Evolutionary conservation across 2,888 invertebrate genomes (phyloP), one percentile per base, ranked within the genome.

Genomic region (Macrosiphum euphorbiae): DNA sequence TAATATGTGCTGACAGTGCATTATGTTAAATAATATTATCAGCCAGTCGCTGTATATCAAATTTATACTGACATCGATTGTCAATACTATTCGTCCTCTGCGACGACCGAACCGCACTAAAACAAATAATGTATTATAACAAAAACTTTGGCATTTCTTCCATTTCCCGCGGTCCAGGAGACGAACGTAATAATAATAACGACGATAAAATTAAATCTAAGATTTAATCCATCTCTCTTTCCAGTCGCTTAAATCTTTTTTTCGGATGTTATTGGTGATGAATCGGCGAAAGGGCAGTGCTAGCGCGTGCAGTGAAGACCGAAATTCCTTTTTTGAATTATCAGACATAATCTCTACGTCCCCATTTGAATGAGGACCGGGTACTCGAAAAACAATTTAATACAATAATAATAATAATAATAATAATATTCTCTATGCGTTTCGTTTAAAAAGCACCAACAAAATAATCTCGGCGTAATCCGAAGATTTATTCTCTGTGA

Each of bases 341-440:
- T 84, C 78, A 28, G 41, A 84, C 84, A 41, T 55, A 85, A 91
- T 91, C 85, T 55, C 28, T 26, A 10, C 16, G 26, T 55, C 28
- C 28, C 28, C 44, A 44, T 85, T 55, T 85, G 20, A 44, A 52
- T 41, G 41, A 24, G 3, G 58, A 55, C 41, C 52, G 41, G 5
- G 7, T 26, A 84, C 55, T 84, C 55, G 84, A 55, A 91, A 85
- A 91, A 91, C 91, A 55, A 91, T 91, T 84, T 91, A 91, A 91
- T 85, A 44, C 52, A 55, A 91, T 44, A 41, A 91, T 88, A 88
- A 86, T 86, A 86, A 47, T 85, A 86, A 47, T 55, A 55, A 24
- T n/a, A 35, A 78, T 35, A 41, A 11, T 47, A 47, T 78, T 78
- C 52, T 90, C 84, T 20, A 91, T 52, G 84, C 26, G 16, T 91